Evolutionary conservation across 2,797 vertebrate genomes (phyloP).

Genomic region (Geotria australis): DNA sequence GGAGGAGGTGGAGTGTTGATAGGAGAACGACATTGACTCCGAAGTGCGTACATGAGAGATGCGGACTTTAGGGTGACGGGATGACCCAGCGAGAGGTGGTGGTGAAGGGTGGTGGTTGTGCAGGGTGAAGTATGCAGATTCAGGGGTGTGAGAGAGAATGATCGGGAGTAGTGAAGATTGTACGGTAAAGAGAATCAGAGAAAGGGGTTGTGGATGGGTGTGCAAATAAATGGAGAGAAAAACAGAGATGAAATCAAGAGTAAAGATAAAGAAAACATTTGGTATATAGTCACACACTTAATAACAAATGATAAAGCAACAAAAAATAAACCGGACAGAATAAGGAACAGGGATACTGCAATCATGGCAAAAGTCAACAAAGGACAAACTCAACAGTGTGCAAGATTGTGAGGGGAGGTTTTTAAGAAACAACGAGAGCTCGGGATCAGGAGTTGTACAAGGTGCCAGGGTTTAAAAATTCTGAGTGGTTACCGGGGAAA

Average conservation of each 20-base stretch:
- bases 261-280: not conserved
- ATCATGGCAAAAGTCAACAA: not conserved
- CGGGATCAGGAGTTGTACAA: no score
- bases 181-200: constrained; percentile 6
- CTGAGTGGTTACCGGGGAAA: constrained; percentile 39
- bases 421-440: not conserved
- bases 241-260: constrained; percentile 4
- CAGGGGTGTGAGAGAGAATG: no score
- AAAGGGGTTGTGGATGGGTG: constrained; percentile 8
- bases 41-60: constrained; percentile 70
- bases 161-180: no score
- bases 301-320: not conserved
- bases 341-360: not conserved
- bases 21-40: constrained; percentile 89
- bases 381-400: not conserved
- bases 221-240: constrained; percentile 8
- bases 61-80: constrained; percentile 21
- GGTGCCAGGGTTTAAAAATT: not conserved
- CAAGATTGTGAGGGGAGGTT: not conserved
- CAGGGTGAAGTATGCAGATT: no score
- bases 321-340: constrained; percentile 2
- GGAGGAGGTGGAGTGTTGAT: constrained; percentile 67
- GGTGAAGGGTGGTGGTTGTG: no score
- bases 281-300: not conserved
- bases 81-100: no score